phyloP scores from a whole-genome alignment of 2,888 invertebrate genomes.

The Lumbricus terrestris region DNA sequence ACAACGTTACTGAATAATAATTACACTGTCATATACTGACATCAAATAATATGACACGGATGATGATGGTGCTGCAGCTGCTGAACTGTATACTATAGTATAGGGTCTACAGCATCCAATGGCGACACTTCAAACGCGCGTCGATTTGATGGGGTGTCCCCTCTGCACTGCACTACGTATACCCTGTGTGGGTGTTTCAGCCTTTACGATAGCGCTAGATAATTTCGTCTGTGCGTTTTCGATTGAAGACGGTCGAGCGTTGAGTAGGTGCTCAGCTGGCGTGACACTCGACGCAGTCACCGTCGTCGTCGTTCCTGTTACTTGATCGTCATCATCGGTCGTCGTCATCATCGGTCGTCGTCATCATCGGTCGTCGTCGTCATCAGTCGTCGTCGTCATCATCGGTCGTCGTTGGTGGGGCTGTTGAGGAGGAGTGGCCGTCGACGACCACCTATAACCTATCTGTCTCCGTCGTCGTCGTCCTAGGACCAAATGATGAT shows the following conservation, averaged over 20 bases:
- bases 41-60: background rate
- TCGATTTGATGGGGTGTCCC: background rate
- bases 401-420: background rate
- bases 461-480: background rate
- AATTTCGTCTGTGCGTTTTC: background rate
- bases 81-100: background rate
- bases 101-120: too few species aligned
- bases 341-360: too few species aligned
- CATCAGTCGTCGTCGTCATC: too few species aligned
- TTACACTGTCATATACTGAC: background rate
- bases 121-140: too few species aligned
- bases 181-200: background rate
- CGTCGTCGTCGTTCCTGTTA: background rate
- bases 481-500: slow-evolving; percentile 3
- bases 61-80: background rate
- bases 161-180: too few species aligned
- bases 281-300: background rate
- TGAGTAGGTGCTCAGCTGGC: background rate
- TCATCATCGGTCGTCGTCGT: too few species aligned
- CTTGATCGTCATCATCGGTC: too few species aligned
- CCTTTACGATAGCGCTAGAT: background rate
- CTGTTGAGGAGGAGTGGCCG: background rate
- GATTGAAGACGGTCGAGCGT: background rate
- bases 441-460: background rate
- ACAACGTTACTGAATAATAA: background rate